A percentile compares a stretch with the other conserved stretches of the same genome.
phyloP scores from a whole-genome alignment of 2,113 vertebrate genomes.

The Melanerpes aurifrons region DNA sequence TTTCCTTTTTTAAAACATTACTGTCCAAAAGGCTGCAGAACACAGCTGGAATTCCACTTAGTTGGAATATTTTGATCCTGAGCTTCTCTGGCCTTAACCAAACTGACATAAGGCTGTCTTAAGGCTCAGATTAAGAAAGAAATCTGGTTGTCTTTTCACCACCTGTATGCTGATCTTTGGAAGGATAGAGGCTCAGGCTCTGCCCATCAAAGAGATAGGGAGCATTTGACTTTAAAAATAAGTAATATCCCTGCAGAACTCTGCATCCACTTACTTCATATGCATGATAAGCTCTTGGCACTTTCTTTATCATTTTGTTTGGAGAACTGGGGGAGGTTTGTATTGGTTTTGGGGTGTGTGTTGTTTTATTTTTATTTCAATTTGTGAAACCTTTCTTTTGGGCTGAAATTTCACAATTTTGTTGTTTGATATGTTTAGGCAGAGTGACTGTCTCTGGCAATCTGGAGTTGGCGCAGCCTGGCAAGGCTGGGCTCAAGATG shows the following conservation, averaged over 20 bases:
- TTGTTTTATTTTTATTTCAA: background rate
- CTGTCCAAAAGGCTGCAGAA: background rate
- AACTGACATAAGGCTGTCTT: background rate
- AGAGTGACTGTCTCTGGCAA: background rate
- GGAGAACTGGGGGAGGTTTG: background rate
- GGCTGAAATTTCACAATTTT: background rate
- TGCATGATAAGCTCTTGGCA: background rate
- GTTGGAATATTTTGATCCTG: constrained; percentile 5
- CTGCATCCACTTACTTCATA: background rate
- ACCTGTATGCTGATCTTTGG: background rate
- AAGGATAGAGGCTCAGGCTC: background rate
- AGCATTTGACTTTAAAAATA: background rate
- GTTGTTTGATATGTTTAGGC: background rate
- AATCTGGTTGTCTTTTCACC: background rate
- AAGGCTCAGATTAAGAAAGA: constrained; percentile 19
- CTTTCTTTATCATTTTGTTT: background rate
- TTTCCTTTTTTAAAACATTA: background rate
- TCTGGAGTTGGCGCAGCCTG: background rate
- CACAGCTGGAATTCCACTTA: background rate
- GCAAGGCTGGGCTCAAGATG: background rate
- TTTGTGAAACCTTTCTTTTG: background rate
- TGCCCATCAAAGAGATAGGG: background rate
- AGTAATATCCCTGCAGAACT: background rate
- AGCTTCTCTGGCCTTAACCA: background rate
- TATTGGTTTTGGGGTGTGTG: background rate